Evolutionary conservation across 2,888 invertebrate species (phyloP).

Genomic region (Gymnocheta viridis): DNA sequence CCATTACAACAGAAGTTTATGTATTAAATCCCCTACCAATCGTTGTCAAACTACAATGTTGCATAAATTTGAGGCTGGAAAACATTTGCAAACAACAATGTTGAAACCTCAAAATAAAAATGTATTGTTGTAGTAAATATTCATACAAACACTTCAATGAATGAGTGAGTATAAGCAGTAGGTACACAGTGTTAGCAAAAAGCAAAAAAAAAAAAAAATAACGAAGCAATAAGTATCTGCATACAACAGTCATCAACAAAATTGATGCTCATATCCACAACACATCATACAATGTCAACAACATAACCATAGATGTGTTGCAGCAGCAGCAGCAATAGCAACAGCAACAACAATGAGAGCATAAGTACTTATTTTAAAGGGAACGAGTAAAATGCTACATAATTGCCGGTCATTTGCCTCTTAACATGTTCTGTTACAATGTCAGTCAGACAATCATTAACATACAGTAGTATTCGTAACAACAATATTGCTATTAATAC

Average conservation of each 20-base stretch:
- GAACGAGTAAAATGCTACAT: conserved; percentile 51
- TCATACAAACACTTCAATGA: conserved; percentile 3
- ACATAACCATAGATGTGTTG: conserved; percentile 60
- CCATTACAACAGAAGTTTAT: conserved; percentile 3
- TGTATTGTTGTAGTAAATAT: conserved; percentile 18
- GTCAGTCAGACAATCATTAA: conserved; percentile 65
- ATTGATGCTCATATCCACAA: conserved; percentile 68
- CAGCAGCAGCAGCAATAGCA: not conserved
- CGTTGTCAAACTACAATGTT: conserved; percentile 54
- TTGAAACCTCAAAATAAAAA: conserved; percentile 62
- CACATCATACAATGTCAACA: conserved; percentile 70
- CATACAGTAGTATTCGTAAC: conserved; percentile 38
- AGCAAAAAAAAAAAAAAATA: no score
- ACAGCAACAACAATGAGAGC: conserved; percentile 1
- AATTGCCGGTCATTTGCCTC: conserved; percentile 70
- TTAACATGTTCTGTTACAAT: conserved; percentile 63
- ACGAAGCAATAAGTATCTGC: conserved; percentile 61
- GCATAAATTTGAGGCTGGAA: conserved; percentile 66
- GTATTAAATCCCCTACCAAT: conserved; percentile 10
- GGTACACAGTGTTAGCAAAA: conserved; percentile 2
- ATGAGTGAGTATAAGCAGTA: not conserved
- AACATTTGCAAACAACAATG: conserved; percentile 68
- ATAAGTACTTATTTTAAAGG: not conserved
- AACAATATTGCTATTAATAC: conserved; percentile 66
- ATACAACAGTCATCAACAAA: conserved; percentile 68